Evolutionary conservation across 2,797 vertebrate species (phyloP), one percentile per base, ranked within the genome.

Genomic region (Cryptoprocta ferox): DNA sequence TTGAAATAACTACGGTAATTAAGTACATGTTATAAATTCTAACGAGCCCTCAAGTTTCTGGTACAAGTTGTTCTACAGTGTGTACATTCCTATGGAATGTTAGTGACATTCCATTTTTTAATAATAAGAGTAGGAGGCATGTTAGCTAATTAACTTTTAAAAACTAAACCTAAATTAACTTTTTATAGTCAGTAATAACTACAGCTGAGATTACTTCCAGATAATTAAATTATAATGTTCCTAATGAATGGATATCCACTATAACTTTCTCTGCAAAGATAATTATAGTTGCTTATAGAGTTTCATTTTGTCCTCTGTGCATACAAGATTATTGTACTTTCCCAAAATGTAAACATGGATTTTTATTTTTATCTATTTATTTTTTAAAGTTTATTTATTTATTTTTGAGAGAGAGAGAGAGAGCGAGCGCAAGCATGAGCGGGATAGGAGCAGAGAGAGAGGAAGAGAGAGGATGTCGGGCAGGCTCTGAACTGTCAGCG

Each of bases 141-240:
- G 91, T 96, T 91, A 86, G 66, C 79, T 92, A 95, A 97, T 97
- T 97, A 96, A 96, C 91, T 98, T 96, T 90, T 82, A 78, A 93
- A 97, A 97, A 93, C 96, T 97, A 97, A 96, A 92, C 45, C 39
- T 94, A 94, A 96, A 98, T 98, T 94, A 95, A 82, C 89, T 94
- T 98, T 97, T 93, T 89, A 96, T 96, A 91, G 79, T 75, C 30
- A 89, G 79, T n/a, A 94, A 91, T 96, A 96, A 95, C 80, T 91
- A 82, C 21, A 91, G 32, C 84, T 53, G 94, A 82, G 35, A 89
- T 95, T 94, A 91, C 87, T 97, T 91, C 59, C 61, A 59, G 11
- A 89, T 96, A 97, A 97, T 96, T 97, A 98, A 97, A 97, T 96
- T 92, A 71, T 7, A 85, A n/a, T 76, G 45, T 11, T 93, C 32